Base-by-base conservation (phyloP, 2,797 vertebrate species). In the Phoeniculus purpureus region DNA sequence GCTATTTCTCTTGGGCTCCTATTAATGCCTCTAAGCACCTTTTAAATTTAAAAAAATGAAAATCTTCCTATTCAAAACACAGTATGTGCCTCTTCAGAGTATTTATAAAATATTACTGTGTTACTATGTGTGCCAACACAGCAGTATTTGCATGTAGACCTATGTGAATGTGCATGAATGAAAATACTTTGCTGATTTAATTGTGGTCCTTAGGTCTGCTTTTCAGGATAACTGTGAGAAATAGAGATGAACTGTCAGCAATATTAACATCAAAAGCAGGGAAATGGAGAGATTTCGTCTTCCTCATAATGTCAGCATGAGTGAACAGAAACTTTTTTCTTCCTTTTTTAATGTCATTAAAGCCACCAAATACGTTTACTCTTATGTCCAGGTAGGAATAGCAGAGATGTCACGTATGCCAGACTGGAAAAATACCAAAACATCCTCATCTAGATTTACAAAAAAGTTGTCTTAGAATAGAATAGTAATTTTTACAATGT, bases 1-100 rank as follows among this genome's bases (percentile, higher is more conserved):
- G n/a, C 25, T 96, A 67, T 91, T 72, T 90, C 18, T 56, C 67
- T 85, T 93, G 50, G 87, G 34, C 61, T 96, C 29, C 54, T 84
- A 83, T 94, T 93, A 92, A 61, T 77, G 50, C 11, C 81, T 62
- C 37, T 40, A 92, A 91, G 10, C 17, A 92, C 91, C 74, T 84
- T 93, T 26, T 20, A 72, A 74, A 88, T 85, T 84, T 37, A 37
- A 86, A 66, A 81, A 81, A 89, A 87, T 32, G 61, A 20, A 34
- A 77, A 62, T 58, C 5, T 11, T 61, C 20, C 27, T 74, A 40
- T 85, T 40, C 64, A 85, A 88, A 80, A 52, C 27, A 54, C 64
- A 72, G 48, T 43, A 43, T 43, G 22, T 90, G 6, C 1, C 26
- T 75, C 55, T 84, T 78, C 11, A 90, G 22, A 70, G 56, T 32